Evolutionary conservation across 1,140 invertebrate species (phyloP), one percentile per base, ranked within the genome.

Genomic region (Chymomyza costata): DNA sequence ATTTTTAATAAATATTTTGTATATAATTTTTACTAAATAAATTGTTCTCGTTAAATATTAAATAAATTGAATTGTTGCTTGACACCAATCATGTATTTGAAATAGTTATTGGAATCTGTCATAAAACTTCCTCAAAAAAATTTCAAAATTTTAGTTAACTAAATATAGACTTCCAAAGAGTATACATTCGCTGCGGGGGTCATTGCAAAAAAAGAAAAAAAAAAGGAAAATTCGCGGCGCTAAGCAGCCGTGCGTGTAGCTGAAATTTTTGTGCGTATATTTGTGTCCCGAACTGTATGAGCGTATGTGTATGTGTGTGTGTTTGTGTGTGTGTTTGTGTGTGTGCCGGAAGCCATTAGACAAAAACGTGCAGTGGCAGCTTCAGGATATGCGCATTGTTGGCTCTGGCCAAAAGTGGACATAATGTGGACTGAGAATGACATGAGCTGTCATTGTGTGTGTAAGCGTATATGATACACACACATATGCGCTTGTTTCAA

Each of bases 181-280:
- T n/a, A n/a, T n/a, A n/a, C n/a, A n/a, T n/a, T n/a, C n/a, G n/a
- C n/a, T 14, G 6, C 3, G 11, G 19, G 41, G 28, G n/a, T n/a
- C n/a, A n/a, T n/a, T 19, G 8, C n/a, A 40, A 16, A 17, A 19
- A 31, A 6, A 15, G 61, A 64, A 65, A 41, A 45, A 56, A 50
- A 58, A 76, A 50, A 73, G 70, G 70, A 71, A 76, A 71, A 78
- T 78, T 78, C 71, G 71, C 66, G 70, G 71, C 71, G 70, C 71
- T 71, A 76, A 56, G 71, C 66, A 76, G 57, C 53, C 70, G 62
- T 78, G 70, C 70, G 70, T 76, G 44, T 66, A 78, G 62, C 21
- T 25, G 21, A 25, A 25, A 25, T 25, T 25, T 78, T 71, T 65
- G 66, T 74, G 45, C 39, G 41, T 58, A 37, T 37, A 7, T 0